Conservation (phyloP, 2,113 vertebrate genomes). For the Rhinopomastus cyanomelas region DNA sequence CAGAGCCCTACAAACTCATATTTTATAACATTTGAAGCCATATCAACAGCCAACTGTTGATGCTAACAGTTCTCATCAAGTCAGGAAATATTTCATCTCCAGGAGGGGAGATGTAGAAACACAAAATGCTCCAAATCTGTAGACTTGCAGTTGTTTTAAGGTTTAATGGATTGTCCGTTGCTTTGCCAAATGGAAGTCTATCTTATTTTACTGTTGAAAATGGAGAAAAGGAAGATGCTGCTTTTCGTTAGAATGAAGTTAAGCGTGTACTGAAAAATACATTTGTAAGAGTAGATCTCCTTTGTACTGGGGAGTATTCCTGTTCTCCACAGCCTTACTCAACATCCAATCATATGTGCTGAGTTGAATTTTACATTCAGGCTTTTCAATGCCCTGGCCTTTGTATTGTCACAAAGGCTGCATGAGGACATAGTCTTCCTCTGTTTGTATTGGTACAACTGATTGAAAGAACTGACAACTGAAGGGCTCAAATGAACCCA, state of each 20-base stretch:
- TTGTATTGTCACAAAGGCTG: not conserved
- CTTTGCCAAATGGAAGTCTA: not conserved
- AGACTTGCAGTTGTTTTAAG: not conserved
- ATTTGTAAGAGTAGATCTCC: not conserved
- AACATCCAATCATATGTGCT: not conserved
- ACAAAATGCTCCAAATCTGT: not conserved
- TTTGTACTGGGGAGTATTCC: not conserved
- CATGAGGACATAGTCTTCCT: not conserved
- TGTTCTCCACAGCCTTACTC: not conserved
- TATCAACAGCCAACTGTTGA: too few relatives aligned
- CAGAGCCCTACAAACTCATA: not conserved
- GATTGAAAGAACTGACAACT: not conserved
- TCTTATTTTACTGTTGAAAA: not conserved
- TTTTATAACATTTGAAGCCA: not conserved
- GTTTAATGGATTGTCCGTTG: not conserved
- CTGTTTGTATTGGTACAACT: not conserved
- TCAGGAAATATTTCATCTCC: not conserved
- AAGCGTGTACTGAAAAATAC: not conserved
- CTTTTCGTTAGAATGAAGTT: not conserved
- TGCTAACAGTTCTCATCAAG: not conserved
- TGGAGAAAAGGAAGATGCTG: not conserved
- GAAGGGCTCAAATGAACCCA: not conserved
- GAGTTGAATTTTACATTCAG: not conserved
- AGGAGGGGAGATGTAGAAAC: not conserved
- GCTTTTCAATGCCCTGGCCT: not conserved